Evolutionary conservation across 1,140 invertebrate genomes (phyloP), one percentile per base, ranked within the genome.

Genomic region (Holcopasites calliopsidis): DNA sequence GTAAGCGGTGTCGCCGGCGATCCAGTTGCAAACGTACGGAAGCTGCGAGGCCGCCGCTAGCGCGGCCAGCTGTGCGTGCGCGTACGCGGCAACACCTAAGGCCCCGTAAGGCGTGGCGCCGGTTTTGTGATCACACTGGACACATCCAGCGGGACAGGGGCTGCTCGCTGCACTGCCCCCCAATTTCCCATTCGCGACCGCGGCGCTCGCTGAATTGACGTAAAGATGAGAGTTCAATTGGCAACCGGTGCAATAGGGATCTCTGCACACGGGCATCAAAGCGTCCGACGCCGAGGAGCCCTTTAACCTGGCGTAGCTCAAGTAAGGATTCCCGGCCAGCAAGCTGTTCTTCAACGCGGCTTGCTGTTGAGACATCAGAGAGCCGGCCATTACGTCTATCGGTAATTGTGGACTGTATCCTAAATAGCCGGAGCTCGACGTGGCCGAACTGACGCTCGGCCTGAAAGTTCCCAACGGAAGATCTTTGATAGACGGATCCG

Each of bases 181-280:
- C 31, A 85, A 70, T 57, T 86, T 82, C 2, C 88, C 97, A 95
- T 44, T 95, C 93, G 89, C 96, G 2, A 94, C 92, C 38, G 87
- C 85, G 2, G 86, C 86, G 26, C 85, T 81, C 6, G 87, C 82
- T 1, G 86, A 74, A 0, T 80, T 74, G 23, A 90, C 92, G 33
- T 96, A 91, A 61, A 95, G 91, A 87, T 97, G 96, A 58, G 97
- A 94, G 88, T 95, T 97, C 64, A 97, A 91, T 74, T 97, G 96
- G 88, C 97, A 98, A 52, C 97, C 97, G 0, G 96, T 97, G 89
- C 97, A 98, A 86, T 97, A 98, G 1, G 97, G 97, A 90, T 98
- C 97, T 47, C 97, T 92, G 89, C 97, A 98, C 10, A 97, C 94
- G 11, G 95, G 94, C 8, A 95, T 93, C 21, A 95, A 82, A 62